Evolutionary conservation across 2,797 vertebrate genomes (phyloP).

Genomic region (Nasua narica): DNA sequence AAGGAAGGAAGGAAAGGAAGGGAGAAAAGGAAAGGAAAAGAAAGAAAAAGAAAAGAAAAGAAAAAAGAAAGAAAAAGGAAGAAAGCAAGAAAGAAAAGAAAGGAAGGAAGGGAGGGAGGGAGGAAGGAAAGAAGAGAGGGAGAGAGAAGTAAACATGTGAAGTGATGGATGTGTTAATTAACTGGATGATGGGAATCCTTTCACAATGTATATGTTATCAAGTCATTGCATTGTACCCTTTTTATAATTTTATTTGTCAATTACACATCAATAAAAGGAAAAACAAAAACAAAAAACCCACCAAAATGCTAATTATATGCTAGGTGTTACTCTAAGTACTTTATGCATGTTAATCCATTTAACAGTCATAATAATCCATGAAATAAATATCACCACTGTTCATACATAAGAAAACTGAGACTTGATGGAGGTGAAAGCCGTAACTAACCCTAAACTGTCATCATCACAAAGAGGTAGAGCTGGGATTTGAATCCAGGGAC

Average conservation of each 20-base stretch:
- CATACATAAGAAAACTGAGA: neutral
- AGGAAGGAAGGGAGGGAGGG: neutral
- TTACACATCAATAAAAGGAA: neutral
- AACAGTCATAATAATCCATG: neutral
- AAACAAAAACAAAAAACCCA: neutral
- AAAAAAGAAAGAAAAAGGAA: neutral
- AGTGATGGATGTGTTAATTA: neutral
- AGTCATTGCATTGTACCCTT: neutral
- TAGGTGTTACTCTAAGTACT: neutral
- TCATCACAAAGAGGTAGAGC: neutral
- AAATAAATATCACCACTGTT: neutral
- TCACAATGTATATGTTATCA: neutral
- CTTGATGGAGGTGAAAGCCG: neutral
- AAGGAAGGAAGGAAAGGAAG: neutral
- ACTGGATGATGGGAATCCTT: neutral
- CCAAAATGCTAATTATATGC: neutral
- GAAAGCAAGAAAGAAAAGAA: neutral
- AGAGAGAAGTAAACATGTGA: neutral
- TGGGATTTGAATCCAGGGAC: neutral
- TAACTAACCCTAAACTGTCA: neutral
- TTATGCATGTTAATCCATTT: neutral
- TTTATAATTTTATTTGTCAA: neutral
- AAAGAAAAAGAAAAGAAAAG: too few species aligned
- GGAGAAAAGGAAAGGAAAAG: too few species aligned
- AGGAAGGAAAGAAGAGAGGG: neutral